Conservation (phyloP, 30 jellyfish, hydroid and myxozoan genomes). For the Aurelia aurita region DNA sequence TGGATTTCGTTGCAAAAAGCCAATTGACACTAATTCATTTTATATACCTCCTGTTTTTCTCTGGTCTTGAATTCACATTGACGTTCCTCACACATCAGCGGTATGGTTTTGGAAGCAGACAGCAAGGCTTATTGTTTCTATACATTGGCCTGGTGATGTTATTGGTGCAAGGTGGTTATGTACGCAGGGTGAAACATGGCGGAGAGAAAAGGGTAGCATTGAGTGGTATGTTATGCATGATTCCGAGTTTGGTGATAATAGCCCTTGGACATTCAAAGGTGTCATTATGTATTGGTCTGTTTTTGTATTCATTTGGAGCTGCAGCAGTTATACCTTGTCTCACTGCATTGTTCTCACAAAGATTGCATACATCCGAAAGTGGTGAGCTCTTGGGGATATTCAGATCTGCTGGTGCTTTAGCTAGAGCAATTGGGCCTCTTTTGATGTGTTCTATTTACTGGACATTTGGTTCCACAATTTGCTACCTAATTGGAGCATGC, state of each 20-base stretch:
- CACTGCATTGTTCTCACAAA: conserved; percentile 82
- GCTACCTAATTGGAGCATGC: conserved; percentile 89
- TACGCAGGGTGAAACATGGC: conserved; percentile 78
- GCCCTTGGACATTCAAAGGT: conserved; percentile 49
- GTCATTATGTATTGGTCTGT: conserved; percentile 56
- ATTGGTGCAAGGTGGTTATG: conserved; percentile 92
- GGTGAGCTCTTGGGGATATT: conserved; percentile 97
- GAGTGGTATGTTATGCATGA: conserved; percentile 77
- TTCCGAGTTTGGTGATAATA: conserved; percentile 79
- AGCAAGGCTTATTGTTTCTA: conserved; percentile 91
- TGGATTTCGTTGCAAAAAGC: neutral
- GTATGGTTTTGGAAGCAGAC: conserved; percentile 68
- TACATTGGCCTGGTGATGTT: conserved; percentile 84
- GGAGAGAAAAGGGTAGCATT: conserved; percentile 64
- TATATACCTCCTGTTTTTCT: conserved; percentile 74
- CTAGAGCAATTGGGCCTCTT: conserved; percentile 98
- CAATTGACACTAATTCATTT: conserved; percentile 64
- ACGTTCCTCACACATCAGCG: conserved; percentile 93
- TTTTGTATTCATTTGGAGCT: conserved; percentile 86
- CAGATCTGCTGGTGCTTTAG: conserved; percentile 97
- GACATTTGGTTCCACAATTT: conserved; percentile 91
- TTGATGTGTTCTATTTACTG: conserved; percentile 81
- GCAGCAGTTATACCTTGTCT: conserved; percentile 96
- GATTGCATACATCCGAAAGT: conserved; percentile 61
- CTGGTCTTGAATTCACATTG: conserved; percentile 95